These are phyloP conservation scores for Linepithema humile DNA, from an alignment of 1,140 invertebrate species.

Conservation along the genomic window DNA sequence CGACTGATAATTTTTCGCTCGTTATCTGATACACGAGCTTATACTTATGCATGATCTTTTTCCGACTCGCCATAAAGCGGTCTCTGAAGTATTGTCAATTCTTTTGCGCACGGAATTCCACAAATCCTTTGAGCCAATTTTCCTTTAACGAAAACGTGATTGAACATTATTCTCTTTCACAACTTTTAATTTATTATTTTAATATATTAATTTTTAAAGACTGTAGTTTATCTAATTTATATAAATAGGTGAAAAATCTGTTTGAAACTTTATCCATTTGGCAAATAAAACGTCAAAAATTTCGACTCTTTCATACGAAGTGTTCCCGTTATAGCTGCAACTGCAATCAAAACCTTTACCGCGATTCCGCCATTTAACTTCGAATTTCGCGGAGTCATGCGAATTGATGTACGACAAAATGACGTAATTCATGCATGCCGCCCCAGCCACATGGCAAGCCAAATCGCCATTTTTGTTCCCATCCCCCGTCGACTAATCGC, in stretches of 20 bases:
- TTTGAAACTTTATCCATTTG: neutral
- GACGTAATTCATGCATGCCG: slow-evolving; percentile 32
- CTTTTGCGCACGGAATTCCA: neutral
- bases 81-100: neutral
- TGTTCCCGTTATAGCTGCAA: neutral
- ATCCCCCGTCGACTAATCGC: slow-evolving; percentile 51
- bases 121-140: neutral
- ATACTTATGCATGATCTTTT: neutral
- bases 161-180: neutral
- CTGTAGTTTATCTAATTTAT: neutral
- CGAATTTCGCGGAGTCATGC: slow-evolving; percentile 19
- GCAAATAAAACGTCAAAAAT: neutral
- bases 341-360: neutral
- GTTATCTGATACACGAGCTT: neutral
- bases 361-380: slow-evolving; percentile 24
- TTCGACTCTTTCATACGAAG: neutral
- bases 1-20: neutral
- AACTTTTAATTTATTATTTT: neutral
- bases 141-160: neutral
- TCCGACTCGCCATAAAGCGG: too few relatives aligned
- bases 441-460: slow-evolving; percentile 19
- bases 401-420: slow-evolving; percentile 37
- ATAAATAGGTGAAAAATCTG: neutral
- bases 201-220: neutral
- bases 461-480: slow-evolving; percentile 51